Percentiles rank a stretch among this genome's conserved stretches.
These are phyloP conservation scores for Neotoma lepida DNA, from an alignment of 2,113 vertebrate species.

Conservation along the genomic window DNA sequence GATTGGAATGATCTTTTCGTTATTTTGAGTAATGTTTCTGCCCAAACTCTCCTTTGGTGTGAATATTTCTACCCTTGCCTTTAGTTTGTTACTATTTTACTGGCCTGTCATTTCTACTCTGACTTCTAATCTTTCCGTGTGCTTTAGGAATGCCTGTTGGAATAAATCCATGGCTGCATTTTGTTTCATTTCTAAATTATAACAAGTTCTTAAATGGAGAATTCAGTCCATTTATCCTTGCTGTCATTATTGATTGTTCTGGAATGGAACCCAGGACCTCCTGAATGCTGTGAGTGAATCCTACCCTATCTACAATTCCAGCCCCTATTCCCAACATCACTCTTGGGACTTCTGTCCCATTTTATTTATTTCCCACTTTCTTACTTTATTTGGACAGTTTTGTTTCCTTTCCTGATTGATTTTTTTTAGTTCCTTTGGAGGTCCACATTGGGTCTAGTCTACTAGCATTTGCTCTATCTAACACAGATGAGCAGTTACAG, in stretches of 20 bases:
- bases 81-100: background rate
- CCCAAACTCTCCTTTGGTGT: background rate
- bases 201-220: background rate
- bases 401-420: background rate
- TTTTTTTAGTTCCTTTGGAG: background rate
- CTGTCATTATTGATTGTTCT: background rate
- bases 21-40: background rate
- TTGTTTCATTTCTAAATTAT: constrained; percentile 30
- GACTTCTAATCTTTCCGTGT: background rate
- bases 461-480: background rate
- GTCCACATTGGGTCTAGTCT: background rate
- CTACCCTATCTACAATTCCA: background rate
- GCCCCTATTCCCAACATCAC: background rate
- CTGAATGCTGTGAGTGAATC: background rate
- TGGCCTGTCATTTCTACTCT: background rate
- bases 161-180: background rate
- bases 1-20: background rate
- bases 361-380: background rate
- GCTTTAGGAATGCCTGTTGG: background rate
- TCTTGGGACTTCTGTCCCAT: background rate
- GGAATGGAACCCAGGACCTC: background rate
- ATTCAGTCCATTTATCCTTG: background rate
- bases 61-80: background rate
- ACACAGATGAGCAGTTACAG: background rate
- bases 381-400: background rate